phyloP scores from a whole-genome alignment of 2,888 invertebrate genomes.

The Epistrophe grossulariae region DNA sequence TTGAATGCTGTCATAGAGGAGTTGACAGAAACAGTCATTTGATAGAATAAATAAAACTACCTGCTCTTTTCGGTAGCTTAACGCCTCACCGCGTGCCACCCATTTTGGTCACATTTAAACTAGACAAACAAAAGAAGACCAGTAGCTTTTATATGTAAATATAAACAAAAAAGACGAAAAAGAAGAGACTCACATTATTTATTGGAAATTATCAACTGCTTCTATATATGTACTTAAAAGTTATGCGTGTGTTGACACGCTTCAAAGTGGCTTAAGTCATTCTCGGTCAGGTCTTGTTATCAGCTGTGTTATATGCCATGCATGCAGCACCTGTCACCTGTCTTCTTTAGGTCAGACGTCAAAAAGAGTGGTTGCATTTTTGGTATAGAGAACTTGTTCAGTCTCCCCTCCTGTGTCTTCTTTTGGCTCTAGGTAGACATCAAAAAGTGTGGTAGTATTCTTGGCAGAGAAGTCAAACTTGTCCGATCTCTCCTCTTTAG shows the following conservation, averaged over 20 bases:
- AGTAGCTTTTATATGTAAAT: conserved; percentile 71
- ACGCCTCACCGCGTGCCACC: neutral
- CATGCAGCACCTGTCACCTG: neutral
- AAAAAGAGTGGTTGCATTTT: too few species aligned
- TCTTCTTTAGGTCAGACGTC: neutral
- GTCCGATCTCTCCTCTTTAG: too few species aligned
- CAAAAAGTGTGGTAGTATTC: too few species aligned
- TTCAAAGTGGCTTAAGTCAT: neutral
- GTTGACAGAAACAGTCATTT: conserved; percentile 13
- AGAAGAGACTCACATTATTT: neutral
- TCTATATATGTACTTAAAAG: neutral
- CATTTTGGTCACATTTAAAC: conserved; percentile 66
- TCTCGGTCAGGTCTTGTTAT: neutral
- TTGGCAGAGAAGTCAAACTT: too few species aligned
- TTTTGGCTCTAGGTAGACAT: too few species aligned
- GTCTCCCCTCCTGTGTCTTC: too few species aligned
- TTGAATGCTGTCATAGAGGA: neutral
- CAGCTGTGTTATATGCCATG: neutral
- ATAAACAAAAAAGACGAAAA: neutral
- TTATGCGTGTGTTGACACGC: neutral
- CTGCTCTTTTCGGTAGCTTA: conserved; percentile 45
- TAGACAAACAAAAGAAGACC: conserved; percentile 67
- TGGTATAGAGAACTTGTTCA: too few species aligned
- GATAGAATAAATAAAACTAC: conserved; percentile 13
- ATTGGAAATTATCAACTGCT: neutral